Base-by-base conservation (phyloP, 2,888 invertebrate genomes). In the Physocephala rufipes region DNA sequence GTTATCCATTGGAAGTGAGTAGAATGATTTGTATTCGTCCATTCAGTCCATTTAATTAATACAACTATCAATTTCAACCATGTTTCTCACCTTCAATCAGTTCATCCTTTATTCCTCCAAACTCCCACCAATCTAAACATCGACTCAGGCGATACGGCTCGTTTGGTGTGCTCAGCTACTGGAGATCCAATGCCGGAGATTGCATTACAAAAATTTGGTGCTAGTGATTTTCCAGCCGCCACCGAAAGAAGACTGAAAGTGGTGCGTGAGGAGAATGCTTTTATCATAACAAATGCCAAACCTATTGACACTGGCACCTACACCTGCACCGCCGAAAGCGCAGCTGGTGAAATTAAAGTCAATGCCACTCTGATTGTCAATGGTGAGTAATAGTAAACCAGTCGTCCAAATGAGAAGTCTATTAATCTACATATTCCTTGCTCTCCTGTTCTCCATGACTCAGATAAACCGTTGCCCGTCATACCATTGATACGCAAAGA, bases 151-250 rank as follows among this genome's bases (percentile, higher is more conserved):
- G 92, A 92, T 75, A 94, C 93, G 16, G 97, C 95, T 0, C 91
- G 92, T 71, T 88, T 98, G 36, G 95, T 96, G 81, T 98, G 98
- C 88, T 93, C 95, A 16, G 97, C 97, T 2, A 90, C 90, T 72
- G 97, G 97, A 1, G 93, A 94, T 81, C 97, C 97, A 0, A 87
- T 90, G 64, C 97, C 97, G 21, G 93, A 95, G 86, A 94, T 96
- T 78, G 92, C 94, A 0, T 93, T 95, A 92, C 93, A 94, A 79
- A 96, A 96, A 86, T 95, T 95, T 87, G 95, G 95, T n/a, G 95
- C 94, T 0, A 93, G 94, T 81, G 94, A 96, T 82, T 97, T 98
- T 85, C 97, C 97, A 9, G 97, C 98, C 5, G 97, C 97, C 12
- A 89, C 93, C 77, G 97, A 98, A 84, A 90, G 97, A 59, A 89